A percentile compares a stretch with the other conserved stretches of the same genome.
phyloP scores from a whole-genome alignment of 2,888 invertebrate genomes.

The Ametastegia equiseti region DNA sequence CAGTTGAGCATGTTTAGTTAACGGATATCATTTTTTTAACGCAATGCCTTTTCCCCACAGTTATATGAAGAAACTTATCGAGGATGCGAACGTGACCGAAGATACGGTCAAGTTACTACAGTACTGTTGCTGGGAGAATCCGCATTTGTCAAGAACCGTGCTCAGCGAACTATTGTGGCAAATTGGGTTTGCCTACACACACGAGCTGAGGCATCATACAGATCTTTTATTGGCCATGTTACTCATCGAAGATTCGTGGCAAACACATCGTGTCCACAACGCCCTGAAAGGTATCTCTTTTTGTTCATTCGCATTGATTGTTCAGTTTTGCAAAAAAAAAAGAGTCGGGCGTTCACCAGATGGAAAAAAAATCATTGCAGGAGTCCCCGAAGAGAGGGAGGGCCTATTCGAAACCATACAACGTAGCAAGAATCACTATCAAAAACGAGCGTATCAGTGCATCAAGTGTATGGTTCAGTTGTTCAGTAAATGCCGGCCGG shows the following conservation, averaged over 20 bases:
- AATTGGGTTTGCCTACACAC: constrained; percentile 91
- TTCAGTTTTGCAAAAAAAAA: too few relatives aligned
- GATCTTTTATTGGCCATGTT: constrained; percentile 92
- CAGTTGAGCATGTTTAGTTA: too few relatives aligned
- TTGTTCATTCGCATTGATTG: too few relatives aligned
- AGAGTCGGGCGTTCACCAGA: neutral
- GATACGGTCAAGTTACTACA: constrained; percentile 93
- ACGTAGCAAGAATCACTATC: constrained; percentile 95
- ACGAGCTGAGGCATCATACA: constrained; percentile 94
- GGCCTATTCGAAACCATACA: constrained; percentile 96
- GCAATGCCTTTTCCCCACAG: constrained; percentile 73
- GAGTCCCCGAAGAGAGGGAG: constrained; percentile 90
- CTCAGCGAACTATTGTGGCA: constrained; percentile 95
- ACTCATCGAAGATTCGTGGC: constrained; percentile 97
- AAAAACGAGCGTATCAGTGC: constrained; percentile 97
- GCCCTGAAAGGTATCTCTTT: constrained; percentile 92
- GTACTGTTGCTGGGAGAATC: constrained; percentile 98
- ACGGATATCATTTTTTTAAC: too few relatives aligned
- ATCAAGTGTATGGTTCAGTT: constrained; percentile 96
- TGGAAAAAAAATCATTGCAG: constrained; percentile 65
- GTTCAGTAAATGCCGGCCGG: constrained; percentile 90
- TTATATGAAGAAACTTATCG: constrained; percentile 96
- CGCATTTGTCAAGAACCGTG: constrained; percentile 92
- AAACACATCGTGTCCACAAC: constrained; percentile 94
- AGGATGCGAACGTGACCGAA: constrained; percentile 94